A percentile compares a stretch with the other conserved stretches of the same genome.
These are phyloP conservation scores for Acronicta leporina DNA, from an alignment of 2,888 invertebrate species.

Conservation along the genomic window DNA sequence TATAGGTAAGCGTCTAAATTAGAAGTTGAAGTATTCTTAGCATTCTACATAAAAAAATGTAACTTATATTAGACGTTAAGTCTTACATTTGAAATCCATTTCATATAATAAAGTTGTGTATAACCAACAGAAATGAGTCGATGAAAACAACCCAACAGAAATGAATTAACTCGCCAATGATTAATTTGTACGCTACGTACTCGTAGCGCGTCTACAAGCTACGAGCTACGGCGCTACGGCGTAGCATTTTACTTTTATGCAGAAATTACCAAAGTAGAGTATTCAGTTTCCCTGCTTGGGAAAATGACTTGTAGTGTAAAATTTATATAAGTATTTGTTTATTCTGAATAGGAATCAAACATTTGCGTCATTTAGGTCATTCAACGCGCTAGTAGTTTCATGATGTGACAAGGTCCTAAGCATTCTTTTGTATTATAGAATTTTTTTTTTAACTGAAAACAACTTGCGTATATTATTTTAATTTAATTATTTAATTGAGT, in stretches of 20 bases:
- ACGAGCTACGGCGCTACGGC: conserved; percentile 52
- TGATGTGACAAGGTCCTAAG: conserved; percentile 42
- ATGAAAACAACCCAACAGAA: conserved; percentile 52
- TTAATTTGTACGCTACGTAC: conserved; percentile 57
- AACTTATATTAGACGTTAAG: neutral
- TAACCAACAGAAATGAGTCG: conserved; percentile 43
- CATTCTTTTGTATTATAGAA: conserved; percentile 15
- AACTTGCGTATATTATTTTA: no score
- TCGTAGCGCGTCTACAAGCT: conserved; percentile 60
- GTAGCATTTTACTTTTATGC: conserved; percentile 49
- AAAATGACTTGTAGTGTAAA: conserved; percentile 4
- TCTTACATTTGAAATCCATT: neutral
- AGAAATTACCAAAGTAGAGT: conserved; percentile 10
- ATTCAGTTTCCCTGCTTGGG: neutral
- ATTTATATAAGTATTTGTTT: conserved; percentile 11
- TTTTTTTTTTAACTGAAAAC: neutral
- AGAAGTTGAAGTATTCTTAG: neutral
- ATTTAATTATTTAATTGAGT: no score
- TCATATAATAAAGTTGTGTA: neutral
- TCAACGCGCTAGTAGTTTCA: conserved; percentile 28
- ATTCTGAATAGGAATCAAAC: conserved; percentile 11
- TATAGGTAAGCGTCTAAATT: neutral
- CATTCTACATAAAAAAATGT: neutral
- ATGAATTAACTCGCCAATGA: conserved; percentile 50
- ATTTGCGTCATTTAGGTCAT: conserved; percentile 42